A percentile compares a stretch with the other conserved stretches of the same genome.
These are phyloP conservation scores for Cichlasoma orientale DNA, from an alignment of 2,797 vertebrate species.

Conservation along the genomic window DNA sequence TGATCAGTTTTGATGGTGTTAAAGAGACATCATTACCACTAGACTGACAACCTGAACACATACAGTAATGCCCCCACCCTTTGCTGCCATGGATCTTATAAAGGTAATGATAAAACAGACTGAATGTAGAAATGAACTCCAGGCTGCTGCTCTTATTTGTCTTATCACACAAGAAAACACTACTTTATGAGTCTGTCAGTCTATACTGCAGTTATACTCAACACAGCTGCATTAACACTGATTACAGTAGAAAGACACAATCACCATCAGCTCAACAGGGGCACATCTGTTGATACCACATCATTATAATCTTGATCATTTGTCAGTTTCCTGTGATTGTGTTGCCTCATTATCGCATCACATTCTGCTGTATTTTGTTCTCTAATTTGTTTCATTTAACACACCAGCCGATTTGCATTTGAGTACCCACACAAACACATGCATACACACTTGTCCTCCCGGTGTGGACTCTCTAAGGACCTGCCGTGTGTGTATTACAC, in stretches of 20 bases:
- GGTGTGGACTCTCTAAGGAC: conserved; percentile 37
- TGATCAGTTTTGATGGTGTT: background rate
- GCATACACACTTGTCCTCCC: background rate
- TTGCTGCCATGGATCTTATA: background rate
- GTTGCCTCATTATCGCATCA: background rate
- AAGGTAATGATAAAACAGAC: background rate
- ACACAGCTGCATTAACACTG: background rate
- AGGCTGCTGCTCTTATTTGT: background rate
- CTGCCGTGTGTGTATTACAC: background rate
- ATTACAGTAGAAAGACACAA: background rate
- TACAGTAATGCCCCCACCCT: background rate
- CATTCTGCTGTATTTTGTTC: background rate
- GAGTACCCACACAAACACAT: background rate
- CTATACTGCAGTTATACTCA: background rate
- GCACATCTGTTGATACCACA: background rate
- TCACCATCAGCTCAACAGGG: background rate
- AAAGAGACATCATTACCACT: background rate
- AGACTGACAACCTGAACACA: background rate
- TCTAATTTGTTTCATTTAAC: conserved; percentile 12
- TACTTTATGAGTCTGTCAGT: background rate
- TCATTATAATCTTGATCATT: background rate
- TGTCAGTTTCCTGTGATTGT: background rate
- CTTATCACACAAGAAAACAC: background rate
- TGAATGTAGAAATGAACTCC: background rate
- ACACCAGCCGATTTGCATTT: conserved; percentile 22